phyloP scores from a whole-genome alignment of 2,113 vertebrate genomes.

The Gnathonemus longibarbis region DNA sequence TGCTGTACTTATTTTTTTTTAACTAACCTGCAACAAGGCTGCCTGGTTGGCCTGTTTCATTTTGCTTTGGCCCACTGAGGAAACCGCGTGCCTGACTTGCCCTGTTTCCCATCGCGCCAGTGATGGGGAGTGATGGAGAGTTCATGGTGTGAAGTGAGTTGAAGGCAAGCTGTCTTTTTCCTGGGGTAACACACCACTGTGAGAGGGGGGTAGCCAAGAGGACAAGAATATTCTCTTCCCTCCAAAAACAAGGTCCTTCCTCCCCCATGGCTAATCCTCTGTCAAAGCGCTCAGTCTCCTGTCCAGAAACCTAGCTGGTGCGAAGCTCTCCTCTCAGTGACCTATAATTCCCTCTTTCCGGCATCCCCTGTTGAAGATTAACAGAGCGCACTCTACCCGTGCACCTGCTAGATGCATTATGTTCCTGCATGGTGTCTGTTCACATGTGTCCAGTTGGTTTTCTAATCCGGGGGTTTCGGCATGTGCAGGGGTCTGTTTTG shows the following conservation, averaged over 20 bases:
- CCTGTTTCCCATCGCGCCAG: background rate
- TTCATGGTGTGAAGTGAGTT: slow-evolving; percentile 3
- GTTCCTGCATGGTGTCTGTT: slow-evolving; percentile 45
- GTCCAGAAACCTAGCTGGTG: slow-evolving; percentile 18
- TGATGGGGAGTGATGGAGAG: background rate
- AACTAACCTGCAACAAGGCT: background rate
- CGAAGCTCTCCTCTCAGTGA: slow-evolving; percentile 43
- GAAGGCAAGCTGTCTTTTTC: background rate
- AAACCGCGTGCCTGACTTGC: background rate
- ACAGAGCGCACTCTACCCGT: slow-evolving; percentile 50
- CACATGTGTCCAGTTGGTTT: slow-evolving; percentile 50
- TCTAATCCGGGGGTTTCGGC: slow-evolving; percentile 46
- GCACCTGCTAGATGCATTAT: slow-evolving; percentile 61
- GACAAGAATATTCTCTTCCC: slow-evolving; percentile 15
- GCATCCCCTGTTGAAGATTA: slow-evolving; percentile 53
- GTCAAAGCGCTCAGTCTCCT: slow-evolving; percentile 17
- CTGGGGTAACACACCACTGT: background rate
- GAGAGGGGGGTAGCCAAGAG: background rate
- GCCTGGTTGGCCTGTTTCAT: background rate
- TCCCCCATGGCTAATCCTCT: slow-evolving; percentile 8
- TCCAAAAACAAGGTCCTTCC: background rate
- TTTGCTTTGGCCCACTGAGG: background rate
- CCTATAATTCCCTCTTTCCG: slow-evolving; percentile 57
- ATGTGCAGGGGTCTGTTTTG: background rate
- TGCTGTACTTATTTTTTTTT: background rate